Evolutionary conservation across 2,113 vertebrate genomes (phyloP), one percentile per base, ranked within the genome.

Genomic region (Diglossa brunneiventris): DNA sequence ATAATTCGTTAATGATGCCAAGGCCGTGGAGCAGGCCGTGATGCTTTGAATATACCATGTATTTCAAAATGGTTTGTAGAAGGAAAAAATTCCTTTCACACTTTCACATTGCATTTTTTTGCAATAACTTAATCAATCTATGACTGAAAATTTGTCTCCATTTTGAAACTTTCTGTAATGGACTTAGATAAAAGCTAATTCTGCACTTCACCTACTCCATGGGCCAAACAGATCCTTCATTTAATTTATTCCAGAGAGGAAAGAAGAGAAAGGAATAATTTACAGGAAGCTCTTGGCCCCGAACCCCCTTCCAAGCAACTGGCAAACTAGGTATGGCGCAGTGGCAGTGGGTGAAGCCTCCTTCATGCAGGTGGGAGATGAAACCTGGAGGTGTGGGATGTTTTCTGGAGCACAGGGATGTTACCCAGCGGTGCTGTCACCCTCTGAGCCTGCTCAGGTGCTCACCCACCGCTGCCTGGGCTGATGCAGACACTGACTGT

Each of bases 171-270:
- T 87, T 78, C 56, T 87, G 30, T 89, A 89, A 61, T 44, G 21
- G 31, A 75, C 23, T 39, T 42, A 91, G 46, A 62, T 76, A 44
- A 91, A 86, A 94, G 77, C 35, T 52, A 74, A 75, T 88, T 91
- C n/a, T 86, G 30, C 22, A 26, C 50, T 89, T 92, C 46, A 62
- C 19, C 13, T 44, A 63, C 7, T 70, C 47, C 31, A 7, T 31
- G 33, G 56, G 31, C 83, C 90, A 92, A 90, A 67, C 0, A 10
- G 11, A 77, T 70, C 55, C 39, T 69, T 91, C 4, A 0, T 80
- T 93, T 74, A 96, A 93, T 92, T 77, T 95, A 93, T 90, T 90
- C 33, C 59, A 42, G 27, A 55, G 47, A 49, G 30, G 75, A 77
- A 49, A 49, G 49, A 49, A 26, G 59, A 42, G 27, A 55, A 52